These are phyloP conservation scores for Liparis tanakae DNA, from an alignment of 2,797 vertebrate species.

Conservation along the genomic window DNA sequence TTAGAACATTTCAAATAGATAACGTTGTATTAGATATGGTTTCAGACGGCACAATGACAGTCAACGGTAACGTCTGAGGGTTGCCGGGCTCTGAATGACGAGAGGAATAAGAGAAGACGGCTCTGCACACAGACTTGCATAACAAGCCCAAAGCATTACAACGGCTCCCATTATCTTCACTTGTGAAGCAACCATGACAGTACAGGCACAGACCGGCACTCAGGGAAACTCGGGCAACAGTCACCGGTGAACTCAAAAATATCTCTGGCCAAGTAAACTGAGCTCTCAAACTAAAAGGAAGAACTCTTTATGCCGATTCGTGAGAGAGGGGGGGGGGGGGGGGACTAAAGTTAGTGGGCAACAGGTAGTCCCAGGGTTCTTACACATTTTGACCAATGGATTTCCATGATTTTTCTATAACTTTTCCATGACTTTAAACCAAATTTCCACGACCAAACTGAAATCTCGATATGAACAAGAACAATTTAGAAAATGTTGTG, in stretches of 20 bases:
- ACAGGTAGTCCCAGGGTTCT: constrained; percentile 54
- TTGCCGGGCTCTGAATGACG: constrained; percentile 16
- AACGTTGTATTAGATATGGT: background rate
- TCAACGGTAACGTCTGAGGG: background rate
- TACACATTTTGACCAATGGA: too few relatives aligned
- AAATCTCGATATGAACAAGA: too few relatives aligned
- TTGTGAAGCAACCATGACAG: constrained; percentile 31
- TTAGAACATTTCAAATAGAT: background rate
- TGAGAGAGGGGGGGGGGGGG: background rate
- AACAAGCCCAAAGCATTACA: constrained; percentile 49
- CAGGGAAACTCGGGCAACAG: constrained; percentile 26
- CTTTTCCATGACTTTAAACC: too few relatives aligned
- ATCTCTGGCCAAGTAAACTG: constrained; percentile 28
- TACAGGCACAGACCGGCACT: constrained; percentile 47
- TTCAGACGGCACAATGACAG: constrained; percentile 5
- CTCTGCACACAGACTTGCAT: constrained; percentile 52
- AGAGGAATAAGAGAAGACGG: constrained; percentile 54
- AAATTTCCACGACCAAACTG: too few relatives aligned
- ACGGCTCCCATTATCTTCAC: constrained; percentile 56
- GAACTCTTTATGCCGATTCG: constrained; percentile 16
- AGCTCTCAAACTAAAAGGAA: constrained; percentile 29
- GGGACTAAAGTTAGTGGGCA: background rate
- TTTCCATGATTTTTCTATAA: too few relatives aligned
- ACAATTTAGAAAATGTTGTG: too few relatives aligned
- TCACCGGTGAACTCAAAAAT: constrained; percentile 25